These are phyloP conservation scores for Crambe crambe DNA, from an alignment of 37 sponge, comb jelly and placozoan genomes.

Conservation along the genomic window DNA sequence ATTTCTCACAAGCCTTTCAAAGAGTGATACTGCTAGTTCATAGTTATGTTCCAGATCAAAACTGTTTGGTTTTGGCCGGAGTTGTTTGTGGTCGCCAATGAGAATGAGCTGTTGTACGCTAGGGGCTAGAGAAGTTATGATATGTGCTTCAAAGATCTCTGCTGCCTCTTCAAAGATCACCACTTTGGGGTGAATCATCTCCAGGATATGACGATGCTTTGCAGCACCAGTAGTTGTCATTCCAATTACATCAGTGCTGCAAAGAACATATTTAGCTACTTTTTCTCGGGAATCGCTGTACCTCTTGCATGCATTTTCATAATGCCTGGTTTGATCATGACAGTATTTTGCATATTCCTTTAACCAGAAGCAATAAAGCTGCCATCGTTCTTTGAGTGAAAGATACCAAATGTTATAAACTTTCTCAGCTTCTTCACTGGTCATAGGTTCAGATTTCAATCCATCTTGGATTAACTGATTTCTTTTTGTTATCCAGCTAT, in stretches of 20 bases:
- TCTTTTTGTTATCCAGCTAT: conserved; percentile 44
- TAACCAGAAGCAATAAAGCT: conserved; percentile 69
- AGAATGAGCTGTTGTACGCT: conserved; percentile 86
- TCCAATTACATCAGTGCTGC: conserved; percentile 79
- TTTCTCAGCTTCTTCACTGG: conserved; percentile 12
- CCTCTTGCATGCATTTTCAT: conserved; percentile 28
- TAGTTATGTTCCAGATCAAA: conserved; percentile 71
- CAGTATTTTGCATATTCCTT: conserved; percentile 6
- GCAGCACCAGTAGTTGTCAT: conserved; percentile 97
- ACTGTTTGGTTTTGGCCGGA: conserved; percentile 76
- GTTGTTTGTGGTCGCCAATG: conserved; percentile 97
- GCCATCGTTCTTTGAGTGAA: conserved; percentile 39
- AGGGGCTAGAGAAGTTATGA: conserved; percentile 80
- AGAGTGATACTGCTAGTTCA: conserved; percentile 83
- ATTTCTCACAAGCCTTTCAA: conserved; percentile 75
- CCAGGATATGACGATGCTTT: conserved; percentile 65
- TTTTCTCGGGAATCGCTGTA: conserved; percentile 27
- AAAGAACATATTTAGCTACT: conserved; percentile 32
- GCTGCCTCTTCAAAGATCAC: conserved; percentile 97
- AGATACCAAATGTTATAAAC: conserved; percentile 42
- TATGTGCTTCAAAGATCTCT: conserved; percentile 90
- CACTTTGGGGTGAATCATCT: conserved; percentile 76
- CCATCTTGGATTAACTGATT: conserved; percentile 40
- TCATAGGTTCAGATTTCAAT: conserved; percentile 48
- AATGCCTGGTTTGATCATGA: conserved; percentile 21